Percentiles rank a stretch among this genome's conserved stretches.
These are phyloP conservation scores for Sebastolobus altivelis DNA, from an alignment of 2,797 vertebrate species.

Conservation along the genomic window DNA sequence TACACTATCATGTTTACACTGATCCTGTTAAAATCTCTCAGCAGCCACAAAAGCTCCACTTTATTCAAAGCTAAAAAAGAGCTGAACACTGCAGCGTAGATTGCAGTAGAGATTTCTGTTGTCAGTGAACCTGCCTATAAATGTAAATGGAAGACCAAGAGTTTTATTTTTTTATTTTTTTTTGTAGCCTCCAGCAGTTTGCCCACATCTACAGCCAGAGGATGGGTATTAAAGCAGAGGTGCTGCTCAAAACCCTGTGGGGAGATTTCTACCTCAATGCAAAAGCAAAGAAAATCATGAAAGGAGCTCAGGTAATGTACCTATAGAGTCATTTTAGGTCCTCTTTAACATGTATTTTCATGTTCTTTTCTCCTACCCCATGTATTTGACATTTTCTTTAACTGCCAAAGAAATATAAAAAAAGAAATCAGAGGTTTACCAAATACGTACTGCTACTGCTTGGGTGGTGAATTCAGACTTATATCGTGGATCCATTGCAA, in stretches of 20 bases:
- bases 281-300: constrained; percentile 97
- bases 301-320: constrained; percentile 91
- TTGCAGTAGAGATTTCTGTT: not conserved
- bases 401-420: not conserved
- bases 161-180: constrained; percentile 43
- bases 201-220: constrained; percentile 93
- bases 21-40: not conserved
- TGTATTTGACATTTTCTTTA: not conserved
- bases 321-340: not conserved
- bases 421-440: too few relatives aligned
- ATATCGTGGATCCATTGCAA: not conserved
- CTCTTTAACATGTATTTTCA: not conserved
- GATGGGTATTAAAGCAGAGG: constrained; percentile 89
- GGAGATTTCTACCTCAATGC: constrained; percentile 95
- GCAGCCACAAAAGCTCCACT: not conserved
- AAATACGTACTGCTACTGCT: not conserved
- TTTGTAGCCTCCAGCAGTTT: constrained; percentile 92
- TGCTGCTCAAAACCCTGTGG: constrained; percentile 95
- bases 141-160: not conserved
- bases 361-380: not conserved
- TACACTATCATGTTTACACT: constrained; percentile 3
- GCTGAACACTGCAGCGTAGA: not conserved
- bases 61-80: not conserved
- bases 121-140: not conserved
- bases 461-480: not conserved